Base-by-base conservation (phyloP, 2,113 vertebrate genomes). In the Catharus fuscescens region DNA sequence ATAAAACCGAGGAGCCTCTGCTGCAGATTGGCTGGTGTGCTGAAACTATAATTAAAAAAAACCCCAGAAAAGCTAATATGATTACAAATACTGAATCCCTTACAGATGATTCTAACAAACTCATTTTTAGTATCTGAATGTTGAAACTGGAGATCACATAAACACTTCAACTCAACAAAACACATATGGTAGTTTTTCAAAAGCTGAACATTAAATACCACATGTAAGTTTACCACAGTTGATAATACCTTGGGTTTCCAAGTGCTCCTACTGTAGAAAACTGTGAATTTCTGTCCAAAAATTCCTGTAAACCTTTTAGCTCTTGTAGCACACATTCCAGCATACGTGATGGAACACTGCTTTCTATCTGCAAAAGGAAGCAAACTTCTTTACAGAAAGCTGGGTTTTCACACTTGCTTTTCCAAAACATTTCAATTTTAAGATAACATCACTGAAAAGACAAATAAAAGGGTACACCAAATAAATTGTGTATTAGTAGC, bases 241-340 rank as follows among this genome's bases (percentile, higher is more conserved):
- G 73, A 73, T 85, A 95, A 96, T 98, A 99, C 99, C 98, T 99
- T 80, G 98, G 98, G 81, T 98, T 98, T 67, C 98, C 98, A 54
- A 99, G 97, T 31, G 98, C 98, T 32, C 98, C 98, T 20, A 98
- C 98, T 95, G 96, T 93, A 64, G 98, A 97, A 97, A 99, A 99
- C 73, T 99, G 99, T 45, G 99, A 99, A 96, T 99, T 99, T 97
- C 99, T 99, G 60, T 99, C 99, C 48, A 99, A 98, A 96, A 99
- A 99, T 69, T 99, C 99, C 86, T 98, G 98, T 71, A 99, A 96
- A 61, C 99, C 98, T 60, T 97, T 98, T 17, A 99, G 98, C 90
- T 99, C 98, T 72, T 98, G 96, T 8, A 99, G 97, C 21, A 99
- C 98, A 4, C 97, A 94, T 96, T 99, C 99, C 88, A 99, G 96